Evolutionary conservation across 2,888 invertebrate genomes (phyloP), one percentile per base, ranked within the genome.

Genomic region (Esperia sulphurella): DNA sequence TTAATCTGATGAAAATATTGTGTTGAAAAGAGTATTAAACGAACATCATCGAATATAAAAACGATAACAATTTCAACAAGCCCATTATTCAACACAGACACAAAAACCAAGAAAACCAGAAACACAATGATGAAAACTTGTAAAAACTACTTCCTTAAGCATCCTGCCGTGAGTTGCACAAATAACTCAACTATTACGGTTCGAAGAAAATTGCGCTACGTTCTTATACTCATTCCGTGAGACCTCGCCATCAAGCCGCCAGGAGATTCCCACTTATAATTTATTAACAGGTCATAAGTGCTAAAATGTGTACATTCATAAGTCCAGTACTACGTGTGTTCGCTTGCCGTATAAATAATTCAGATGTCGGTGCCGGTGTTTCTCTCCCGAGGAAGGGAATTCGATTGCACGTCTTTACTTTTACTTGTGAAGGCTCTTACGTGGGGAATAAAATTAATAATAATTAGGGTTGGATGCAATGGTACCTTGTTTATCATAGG

Each of bases 281-380:
- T 87, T 89, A 88, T 88, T 85, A 86, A 85, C 80, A 75, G 78
- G 68, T 78, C 80, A 85, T 84, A 85, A 87, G 87, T 86, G 87
- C 83, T 83, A 78, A 86, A 86, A 83, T 87, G 83, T 86, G 87
- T 88, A 78, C 81, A 75, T 79, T 80, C 76, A 79, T 83, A 81
- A 82, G 84, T 80, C 85, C 82, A 70, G 65, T 52, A 66, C 66
- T 66, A 71, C 75, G 78, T 79, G 71, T 71, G 75, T 73, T 68
- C 69, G 68, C 69, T 67, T 59, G 61, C 59, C 62, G 52, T 63
- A 83, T 86, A 79, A 86, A 86, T 85, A 83, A 86, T 86, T 85
- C 83, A 86, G 63, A 51, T 63, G 62, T 65, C 66, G 65, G 54
- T 59, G 57, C 53, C 58, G 58, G 57, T 55, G 56, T 57, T 53